These are phyloP conservation scores for Onychorhynchus coronatus DNA, from an alignment of 2,113 vertebrate genomes.

Conservation along the genomic window DNA sequence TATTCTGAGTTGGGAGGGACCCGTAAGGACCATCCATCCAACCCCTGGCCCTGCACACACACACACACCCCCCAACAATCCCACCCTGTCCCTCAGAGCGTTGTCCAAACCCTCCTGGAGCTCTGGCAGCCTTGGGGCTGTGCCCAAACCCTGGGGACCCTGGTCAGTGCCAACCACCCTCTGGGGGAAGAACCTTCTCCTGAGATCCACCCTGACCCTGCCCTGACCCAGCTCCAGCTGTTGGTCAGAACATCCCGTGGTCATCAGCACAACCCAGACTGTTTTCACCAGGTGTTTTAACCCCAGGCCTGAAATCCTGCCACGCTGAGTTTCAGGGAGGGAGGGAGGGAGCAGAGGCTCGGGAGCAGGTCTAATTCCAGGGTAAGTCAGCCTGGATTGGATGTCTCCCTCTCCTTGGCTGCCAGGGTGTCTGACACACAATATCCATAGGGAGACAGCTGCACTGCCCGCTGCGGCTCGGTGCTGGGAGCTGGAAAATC, in stretches of 20 bases:
- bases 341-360: background rate
- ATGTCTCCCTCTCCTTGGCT: background rate
- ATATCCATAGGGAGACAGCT: conserved; percentile 15
- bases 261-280: background rate
- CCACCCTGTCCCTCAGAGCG: background rate
- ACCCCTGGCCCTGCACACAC: background rate
- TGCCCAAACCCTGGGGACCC: background rate
- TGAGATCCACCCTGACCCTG: background rate
- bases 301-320: background rate
- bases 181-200: background rate
- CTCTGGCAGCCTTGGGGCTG: background rate
- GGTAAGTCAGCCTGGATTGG: background rate
- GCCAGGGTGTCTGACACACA: background rate
- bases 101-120: background rate
- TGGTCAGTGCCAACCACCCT: background rate
- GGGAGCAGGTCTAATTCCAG: background rate
- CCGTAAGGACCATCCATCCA: background rate
- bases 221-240: background rate
- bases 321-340: background rate
- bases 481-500: background rate
- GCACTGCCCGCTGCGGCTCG: background rate
- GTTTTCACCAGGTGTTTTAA: conserved; percentile 16
- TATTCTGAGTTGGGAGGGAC: background rate
- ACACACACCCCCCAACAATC: background rate
- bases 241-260: background rate